Evolutionary conservation across 2,797 vertebrate genomes (phyloP).

Genomic region (Gallinago solitaria): DNA sequence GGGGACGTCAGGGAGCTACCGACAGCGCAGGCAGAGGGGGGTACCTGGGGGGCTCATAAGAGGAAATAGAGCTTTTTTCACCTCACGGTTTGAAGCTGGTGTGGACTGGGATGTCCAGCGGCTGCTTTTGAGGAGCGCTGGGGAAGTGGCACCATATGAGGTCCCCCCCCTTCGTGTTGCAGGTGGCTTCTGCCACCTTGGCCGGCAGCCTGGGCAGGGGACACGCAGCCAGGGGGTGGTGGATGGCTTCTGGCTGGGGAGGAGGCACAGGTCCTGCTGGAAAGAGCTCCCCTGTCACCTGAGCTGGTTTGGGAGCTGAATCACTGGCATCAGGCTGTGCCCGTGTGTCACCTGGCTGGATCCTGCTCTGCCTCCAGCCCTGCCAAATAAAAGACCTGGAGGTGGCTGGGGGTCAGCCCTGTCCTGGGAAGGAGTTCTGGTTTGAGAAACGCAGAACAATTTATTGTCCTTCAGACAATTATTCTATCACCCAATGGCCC

Average conservation of each 20-base stretch:
- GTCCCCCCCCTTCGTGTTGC: background rate
- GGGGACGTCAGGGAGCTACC: background rate
- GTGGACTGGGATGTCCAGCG: background rate
- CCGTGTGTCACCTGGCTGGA: background rate
- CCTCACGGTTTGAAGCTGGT: rapidly evolving
- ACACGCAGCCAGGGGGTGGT: too few species aligned
- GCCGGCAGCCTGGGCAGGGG: background rate
- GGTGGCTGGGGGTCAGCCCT: background rate
- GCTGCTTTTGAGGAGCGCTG: background rate
- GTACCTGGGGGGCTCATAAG: rapidly evolving
- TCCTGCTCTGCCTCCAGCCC: background rate
- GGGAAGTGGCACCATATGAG: background rate
- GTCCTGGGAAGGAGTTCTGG: background rate
- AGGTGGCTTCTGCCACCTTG: background rate
- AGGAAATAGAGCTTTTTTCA: background rate
- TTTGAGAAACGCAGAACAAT: background rate
- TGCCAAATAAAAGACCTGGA: background rate
- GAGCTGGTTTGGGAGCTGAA: background rate
- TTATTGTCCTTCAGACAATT: background rate
- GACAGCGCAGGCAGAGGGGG: rapidly evolving
- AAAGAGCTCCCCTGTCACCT: background rate
- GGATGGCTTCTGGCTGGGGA: background rate
- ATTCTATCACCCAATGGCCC: background rate
- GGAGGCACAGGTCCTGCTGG: background rate
- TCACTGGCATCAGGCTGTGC: background rate